Base-by-base conservation (phyloP, 2,888 invertebrate genomes). In the Tetranychus piercei region DNA sequence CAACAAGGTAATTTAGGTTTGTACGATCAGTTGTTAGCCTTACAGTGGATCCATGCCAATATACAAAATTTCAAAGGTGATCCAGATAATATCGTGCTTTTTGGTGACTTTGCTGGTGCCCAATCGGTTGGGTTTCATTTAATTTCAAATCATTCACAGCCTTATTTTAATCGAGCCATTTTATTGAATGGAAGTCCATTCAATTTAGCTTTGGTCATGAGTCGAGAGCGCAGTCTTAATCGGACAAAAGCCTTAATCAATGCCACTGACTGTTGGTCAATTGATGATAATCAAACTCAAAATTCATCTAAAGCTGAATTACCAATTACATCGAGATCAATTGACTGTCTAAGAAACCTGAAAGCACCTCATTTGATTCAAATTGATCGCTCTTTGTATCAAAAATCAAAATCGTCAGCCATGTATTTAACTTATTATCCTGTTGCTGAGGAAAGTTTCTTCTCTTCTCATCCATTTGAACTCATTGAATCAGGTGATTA, bases 11-110 rank as follows among this genome's bases (percentile, higher is more conserved):
- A 73, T 22, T 11, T 73, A n/a, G 73, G 73, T 18, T 22, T 73
- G n/a, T 44, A 73, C 23, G 73, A 73, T 69, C 73, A 73, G 43
- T n/a, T n/a, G 67, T 15, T 69, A 11, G 73, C 73, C 5, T 43
- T 73, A 15, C 20, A 22, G n/a, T 73, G 73, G 73, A 66, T 73
- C 44, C 22, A 43, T 23, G 34, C 11, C 11, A 73, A 73, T 44
- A 73, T 73, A 67, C 15, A 22, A n/a, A 0, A 23, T 69, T 73
- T 73, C 20, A 67, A 67, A 11, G 73, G 73, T 44, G 69, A 73
- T 69, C 43, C 66, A n/a, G 44, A 66, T 18, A n/a, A 65, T 8
- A 22, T 73, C 11, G 44, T 44, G 1, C 18, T 73, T 22, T 73
- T 69, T 43, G 73, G 73, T 20, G 69, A 66, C 11, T 23, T 15